A percentile compares a stretch with the other conserved stretches of the same genome.
Evolutionary conservation across 92 coral and sea anemone species (phyloP).

Genomic region (Metridium senile): DNA sequence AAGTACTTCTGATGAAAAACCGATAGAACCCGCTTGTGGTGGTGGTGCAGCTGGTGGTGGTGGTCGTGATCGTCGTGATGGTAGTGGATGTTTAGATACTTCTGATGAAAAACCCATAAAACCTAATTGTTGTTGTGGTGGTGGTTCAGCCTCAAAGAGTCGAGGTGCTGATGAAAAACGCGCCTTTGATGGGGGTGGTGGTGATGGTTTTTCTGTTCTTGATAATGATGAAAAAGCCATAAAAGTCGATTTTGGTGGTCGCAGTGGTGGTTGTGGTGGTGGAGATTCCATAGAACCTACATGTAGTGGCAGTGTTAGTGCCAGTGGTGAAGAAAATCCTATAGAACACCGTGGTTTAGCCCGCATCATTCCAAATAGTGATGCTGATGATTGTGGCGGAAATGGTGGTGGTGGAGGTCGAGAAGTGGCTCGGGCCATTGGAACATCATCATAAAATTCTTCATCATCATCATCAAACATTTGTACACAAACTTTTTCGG

Average conservation of each 20-base stretch:
- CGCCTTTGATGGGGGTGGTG: conserved; percentile 10
- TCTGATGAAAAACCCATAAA: neutral
- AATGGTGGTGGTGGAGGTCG: conserved; percentile 8
- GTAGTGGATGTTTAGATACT: too few species aligned
- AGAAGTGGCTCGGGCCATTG: too few species aligned
- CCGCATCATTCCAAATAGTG: neutral
- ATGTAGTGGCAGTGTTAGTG: neutral
- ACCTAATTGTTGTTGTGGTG: conserved; percentile 1
- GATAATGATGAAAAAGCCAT: conserved; percentile 1
- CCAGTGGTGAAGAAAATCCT: too few species aligned
- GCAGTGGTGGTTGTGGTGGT: neutral
- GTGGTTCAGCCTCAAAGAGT: too few species aligned
- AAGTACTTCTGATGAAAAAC: conserved; percentile 15
- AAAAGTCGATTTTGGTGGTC: neutral
- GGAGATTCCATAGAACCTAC: neutral
- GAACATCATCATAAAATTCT: too few species aligned
- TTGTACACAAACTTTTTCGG: too few species aligned
- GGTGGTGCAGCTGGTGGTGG: conserved; percentile 33
- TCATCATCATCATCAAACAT: too few species aligned
- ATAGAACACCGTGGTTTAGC: neutral
- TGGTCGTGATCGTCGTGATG: conserved; percentile 1
- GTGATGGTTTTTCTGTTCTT: conserved; percentile 5
- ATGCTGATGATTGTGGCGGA: neutral
- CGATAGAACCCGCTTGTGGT: neutral
- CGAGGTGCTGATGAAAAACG: conserved; percentile 13